These are phyloP conservation scores for Cricetomys ansorgei DNA, from an alignment of 2,113 vertebrate genomes.

Conservation along the genomic window DNA sequence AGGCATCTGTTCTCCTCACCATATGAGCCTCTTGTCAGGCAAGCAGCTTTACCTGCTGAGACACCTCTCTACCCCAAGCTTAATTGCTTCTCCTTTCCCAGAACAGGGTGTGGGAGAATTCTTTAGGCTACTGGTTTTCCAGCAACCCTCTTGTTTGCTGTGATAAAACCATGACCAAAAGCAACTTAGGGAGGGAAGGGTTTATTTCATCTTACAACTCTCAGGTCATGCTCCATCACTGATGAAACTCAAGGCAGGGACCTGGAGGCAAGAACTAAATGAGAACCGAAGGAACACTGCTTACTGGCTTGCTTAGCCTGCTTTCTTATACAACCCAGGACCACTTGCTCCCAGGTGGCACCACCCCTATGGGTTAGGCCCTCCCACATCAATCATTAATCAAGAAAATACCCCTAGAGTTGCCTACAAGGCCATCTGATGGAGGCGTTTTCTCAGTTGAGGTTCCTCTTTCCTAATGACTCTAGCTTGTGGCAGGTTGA, in stretches of 20 bases:
- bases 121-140: background rate
- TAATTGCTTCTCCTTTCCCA: background rate
- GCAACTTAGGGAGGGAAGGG: background rate
- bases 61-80: background rate
- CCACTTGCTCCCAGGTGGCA: background rate
- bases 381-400: background rate
- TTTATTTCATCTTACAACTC: background rate
- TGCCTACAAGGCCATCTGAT: background rate
- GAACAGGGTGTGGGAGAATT: background rate
- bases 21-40: background rate
- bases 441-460: background rate
- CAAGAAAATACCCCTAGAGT: background rate
- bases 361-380: background rate
- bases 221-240: background rate
- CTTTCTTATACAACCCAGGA: background rate
- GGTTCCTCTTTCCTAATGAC: background rate
- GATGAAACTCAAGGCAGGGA: background rate
- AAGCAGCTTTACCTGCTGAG: background rate
- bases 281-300: background rate
- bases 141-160: background rate
- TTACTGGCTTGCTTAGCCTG: background rate
- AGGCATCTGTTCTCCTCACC: background rate
- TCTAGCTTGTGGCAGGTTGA: background rate
- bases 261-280: background rate
- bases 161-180: background rate